phyloP scores from a whole-genome alignment of 1,140 invertebrate species.

The Eumaeus atala region DNA sequence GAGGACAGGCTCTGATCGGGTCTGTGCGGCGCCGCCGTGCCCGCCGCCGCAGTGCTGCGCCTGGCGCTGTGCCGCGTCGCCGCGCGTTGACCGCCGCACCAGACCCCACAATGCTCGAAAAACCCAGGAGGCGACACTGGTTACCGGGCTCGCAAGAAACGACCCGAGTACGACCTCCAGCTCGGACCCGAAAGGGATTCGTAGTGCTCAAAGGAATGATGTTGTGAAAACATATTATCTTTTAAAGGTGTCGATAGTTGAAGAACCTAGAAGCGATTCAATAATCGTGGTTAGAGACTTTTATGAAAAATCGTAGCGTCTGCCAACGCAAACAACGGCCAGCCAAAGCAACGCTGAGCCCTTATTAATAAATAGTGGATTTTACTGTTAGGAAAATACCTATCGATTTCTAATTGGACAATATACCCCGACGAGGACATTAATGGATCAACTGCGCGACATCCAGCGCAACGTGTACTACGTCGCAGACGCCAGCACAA shows the following conservation, averaged over 20 bases:
- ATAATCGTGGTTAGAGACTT: slow-evolving; percentile 44
- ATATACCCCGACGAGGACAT: slow-evolving; percentile 36
- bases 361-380: slow-evolving; percentile 64
- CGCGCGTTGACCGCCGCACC: slow-evolving; percentile 51
- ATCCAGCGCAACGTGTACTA: neutral
- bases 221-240: neutral
- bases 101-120: slow-evolving; percentile 23
- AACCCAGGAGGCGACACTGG: neutral
- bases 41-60: slow-evolving; percentile 67
- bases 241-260: neutral
- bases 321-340: slow-evolving; percentile 21
- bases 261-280: slow-evolving; percentile 10
- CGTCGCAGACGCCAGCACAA: slow-evolving; percentile 22
- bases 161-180: too few species aligned
- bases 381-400: slow-evolving; percentile 65
- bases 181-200: too few species aligned
- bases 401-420: slow-evolving; percentile 61
- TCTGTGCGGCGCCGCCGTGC: slow-evolving; percentile 66
- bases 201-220: neutral
- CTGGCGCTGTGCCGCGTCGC: slow-evolving; percentile 60
- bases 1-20: slow-evolving; percentile 84
- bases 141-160: too few species aligned
- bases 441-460: slow-evolving; percentile 6
- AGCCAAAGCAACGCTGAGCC: slow-evolving; percentile 20
- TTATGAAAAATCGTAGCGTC: slow-evolving; percentile 52